Evolutionary conservation across 2,113 vertebrate genomes (phyloP).

Genomic region (Acrocephalus arundinaceus): DNA sequence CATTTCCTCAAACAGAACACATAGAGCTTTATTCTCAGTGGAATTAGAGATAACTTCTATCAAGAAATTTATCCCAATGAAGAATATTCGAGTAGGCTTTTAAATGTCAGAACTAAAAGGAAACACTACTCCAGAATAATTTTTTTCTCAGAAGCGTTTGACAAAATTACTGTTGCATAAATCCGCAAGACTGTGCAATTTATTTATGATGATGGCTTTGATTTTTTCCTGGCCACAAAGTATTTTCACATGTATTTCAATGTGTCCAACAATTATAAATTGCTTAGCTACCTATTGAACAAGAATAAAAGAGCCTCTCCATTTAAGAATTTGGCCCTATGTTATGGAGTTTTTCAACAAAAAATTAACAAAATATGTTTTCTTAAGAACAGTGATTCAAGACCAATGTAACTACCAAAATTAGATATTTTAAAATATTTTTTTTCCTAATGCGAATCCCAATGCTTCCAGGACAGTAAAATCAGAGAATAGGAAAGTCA

Average conservation of each 20-base stretch:
- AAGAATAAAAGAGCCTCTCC: neutral
- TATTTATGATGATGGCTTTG: neutral
- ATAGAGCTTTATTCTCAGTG: neutral
- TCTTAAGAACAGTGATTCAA: neutral
- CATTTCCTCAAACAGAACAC: neutral
- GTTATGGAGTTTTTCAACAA: neutral
- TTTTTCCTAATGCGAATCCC: neutral
- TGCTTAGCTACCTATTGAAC: neutral
- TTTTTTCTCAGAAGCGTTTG: neutral
- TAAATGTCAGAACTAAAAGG: neutral
- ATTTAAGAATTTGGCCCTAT: neutral
- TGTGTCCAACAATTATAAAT: neutral
- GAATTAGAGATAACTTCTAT: neutral
- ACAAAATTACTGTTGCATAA: neutral
- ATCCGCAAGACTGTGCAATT: neutral
- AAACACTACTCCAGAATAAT: neutral
- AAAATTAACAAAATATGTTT: neutral
- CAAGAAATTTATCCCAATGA: rapidly evolving
- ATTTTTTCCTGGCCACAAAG: neutral
- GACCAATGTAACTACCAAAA: neutral
- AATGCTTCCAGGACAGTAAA: neutral
- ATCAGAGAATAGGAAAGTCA: neutral
- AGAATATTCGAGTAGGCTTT: neutral
- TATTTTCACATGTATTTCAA: neutral
- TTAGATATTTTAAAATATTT: neutral